Evolutionary conservation across 2,113 vertebrate species (phyloP), one percentile per base, ranked within the genome.

Genomic region (Phaethon lepturus): DNA sequence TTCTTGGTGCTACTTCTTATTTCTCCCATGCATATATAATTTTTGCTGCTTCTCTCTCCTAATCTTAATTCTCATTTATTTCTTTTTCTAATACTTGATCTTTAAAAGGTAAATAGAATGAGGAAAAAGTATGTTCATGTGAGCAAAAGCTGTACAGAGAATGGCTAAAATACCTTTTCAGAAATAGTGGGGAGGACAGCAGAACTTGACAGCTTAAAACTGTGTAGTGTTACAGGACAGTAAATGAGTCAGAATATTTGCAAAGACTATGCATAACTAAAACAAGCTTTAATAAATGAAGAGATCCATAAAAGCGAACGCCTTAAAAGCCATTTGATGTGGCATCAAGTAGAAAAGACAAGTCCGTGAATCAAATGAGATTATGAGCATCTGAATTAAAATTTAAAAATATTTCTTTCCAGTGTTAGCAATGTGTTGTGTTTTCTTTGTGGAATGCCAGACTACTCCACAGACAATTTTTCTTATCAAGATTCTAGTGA

Each of bases 331-430:
- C 68, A 38, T 74, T 95, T 67, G 35, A 77, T 87, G 49, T 4
- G 26, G 60, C 56, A 72, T 94, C 89, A 86, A 69, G 52, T 42
- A 77, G 55, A 38, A 82, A 22, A 80, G 89, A 66, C 52, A 82
- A 69, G 45, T 66, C 90, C 58, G 11, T 93, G 90, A 91, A 89
- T 89, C 73, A 96, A 93, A 68, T 17, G 44, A 79, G 74, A 64
- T 35, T 25, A 22, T 26, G 47, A 60, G 55, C 66, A 50, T 75
- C n/a, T 40, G 71, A 89, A 63, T 77, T 45, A 63, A 76, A 94
- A 86, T 91, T 45, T 71, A 26, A 58, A 93, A 53, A 35, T 7
- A 18, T 26, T 78, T 71, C 52, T 81, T 47, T 47, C 33, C n/a
- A 64, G 38, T 56, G 66, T 38, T 17, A 60, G 24, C 33, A 40